Percentiles rank a stretch among this genome's conserved stretches.
Evolutionary conservation across 2,113 vertebrate genomes (phyloP).

Genomic region (Vanacampus margaritifer): DNA sequence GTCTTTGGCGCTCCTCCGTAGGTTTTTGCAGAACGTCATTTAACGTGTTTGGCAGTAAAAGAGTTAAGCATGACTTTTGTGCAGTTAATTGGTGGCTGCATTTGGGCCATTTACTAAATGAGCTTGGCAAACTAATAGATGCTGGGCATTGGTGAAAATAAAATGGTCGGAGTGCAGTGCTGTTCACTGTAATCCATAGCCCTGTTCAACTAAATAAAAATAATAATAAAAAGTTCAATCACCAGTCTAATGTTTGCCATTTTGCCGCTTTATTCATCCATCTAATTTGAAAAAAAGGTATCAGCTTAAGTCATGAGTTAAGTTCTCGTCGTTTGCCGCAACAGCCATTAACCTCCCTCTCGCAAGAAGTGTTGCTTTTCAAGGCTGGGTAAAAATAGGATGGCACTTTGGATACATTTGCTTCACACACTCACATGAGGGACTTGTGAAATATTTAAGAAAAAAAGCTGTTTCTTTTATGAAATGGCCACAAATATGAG

Average conservation of each 20-base stretch:
- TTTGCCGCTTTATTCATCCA: background rate
- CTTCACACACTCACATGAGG: constrained; percentile 47
- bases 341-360: constrained; percentile 5
- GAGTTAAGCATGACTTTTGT: constrained; percentile 43
- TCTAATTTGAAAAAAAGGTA: constrained; percentile 8
- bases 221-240: background rate
- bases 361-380: constrained; percentile 26
- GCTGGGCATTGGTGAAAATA: constrained; percentile 51
- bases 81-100: constrained; percentile 53
- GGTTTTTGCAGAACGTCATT: too few species aligned
- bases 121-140: constrained; percentile 48
- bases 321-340: constrained; percentile 8
- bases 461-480: constrained; percentile 58
- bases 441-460: constrained; percentile 66
- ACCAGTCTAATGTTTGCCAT: constrained; percentile 6
- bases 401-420: constrained; percentile 45
- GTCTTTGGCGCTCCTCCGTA: too few species aligned
- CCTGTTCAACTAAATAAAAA: constrained; percentile 16
- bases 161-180: constrained; percentile 48
- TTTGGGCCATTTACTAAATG: constrained; percentile 46
- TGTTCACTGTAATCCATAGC: constrained; percentile 34
- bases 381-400: constrained; percentile 45
- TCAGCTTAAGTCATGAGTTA: background rate
- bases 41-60: too few species aligned
- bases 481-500: constrained; percentile 51